A percentile compares a stretch with the other conserved stretches of the same genome.
phyloP scores from a whole-genome alignment of 2,797 vertebrate species.

The Scomberomorus guttatus region DNA sequence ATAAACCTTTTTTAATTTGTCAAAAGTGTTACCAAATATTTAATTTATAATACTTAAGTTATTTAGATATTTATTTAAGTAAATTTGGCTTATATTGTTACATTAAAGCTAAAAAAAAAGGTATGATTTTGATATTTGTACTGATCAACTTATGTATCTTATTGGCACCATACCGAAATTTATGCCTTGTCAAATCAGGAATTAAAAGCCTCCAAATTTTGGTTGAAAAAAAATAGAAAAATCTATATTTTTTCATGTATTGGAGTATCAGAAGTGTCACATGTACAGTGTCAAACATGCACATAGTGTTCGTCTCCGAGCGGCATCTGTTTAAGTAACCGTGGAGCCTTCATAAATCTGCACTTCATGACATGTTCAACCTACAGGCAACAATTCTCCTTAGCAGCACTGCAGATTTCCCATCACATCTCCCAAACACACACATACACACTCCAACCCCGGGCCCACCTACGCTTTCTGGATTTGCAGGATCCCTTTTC shows the following conservation, averaged over 20 bases:
- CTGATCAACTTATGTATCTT: background rate
- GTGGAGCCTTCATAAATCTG: background rate
- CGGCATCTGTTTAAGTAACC: constrained; percentile 5
- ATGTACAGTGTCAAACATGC: background rate
- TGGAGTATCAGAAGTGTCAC: background rate
- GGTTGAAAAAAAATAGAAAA: too few relatives aligned
- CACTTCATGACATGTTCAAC: constrained; percentile 30
- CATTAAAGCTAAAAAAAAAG: too few relatives aligned
- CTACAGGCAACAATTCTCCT: constrained; percentile 18
- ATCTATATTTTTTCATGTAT: background rate
- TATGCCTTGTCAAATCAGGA: background rate
- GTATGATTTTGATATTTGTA: background rate
- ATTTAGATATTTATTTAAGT: background rate
- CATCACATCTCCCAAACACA: constrained; percentile 6
- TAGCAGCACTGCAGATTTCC: background rate
- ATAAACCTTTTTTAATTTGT: background rate
- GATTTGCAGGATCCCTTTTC: constrained; percentile 17
- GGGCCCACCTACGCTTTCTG: constrained; percentile 19
- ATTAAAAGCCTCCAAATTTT: background rate
- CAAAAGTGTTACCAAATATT: background rate
- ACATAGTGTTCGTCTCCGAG: background rate
- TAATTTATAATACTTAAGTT: background rate
- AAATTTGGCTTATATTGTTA: background rate
- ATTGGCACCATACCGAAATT: background rate
- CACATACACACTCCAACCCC: background rate